Conservation (phyloP, 2,113 vertebrate species). For the Hipposideros armiger region DNA sequence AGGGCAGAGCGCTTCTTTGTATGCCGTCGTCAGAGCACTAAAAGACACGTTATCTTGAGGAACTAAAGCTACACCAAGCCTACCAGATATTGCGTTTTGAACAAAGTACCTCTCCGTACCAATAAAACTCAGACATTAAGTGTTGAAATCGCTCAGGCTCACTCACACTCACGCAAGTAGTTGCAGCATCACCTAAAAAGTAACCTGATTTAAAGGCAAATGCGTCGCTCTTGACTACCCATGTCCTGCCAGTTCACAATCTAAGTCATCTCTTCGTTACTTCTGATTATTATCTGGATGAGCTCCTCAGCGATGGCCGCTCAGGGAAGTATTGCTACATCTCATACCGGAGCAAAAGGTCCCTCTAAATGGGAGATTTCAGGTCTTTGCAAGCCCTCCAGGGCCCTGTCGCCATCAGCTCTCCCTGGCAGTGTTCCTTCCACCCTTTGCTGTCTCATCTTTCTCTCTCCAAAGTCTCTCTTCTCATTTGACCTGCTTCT, state of each 20-base stretch:
- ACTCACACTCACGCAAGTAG: background rate
- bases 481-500: background rate
- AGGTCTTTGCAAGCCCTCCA: background rate
- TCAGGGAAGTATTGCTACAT: rapidly evolving
- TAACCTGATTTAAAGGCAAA: background rate
- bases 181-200: background rate
- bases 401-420: background rate
- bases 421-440: background rate
- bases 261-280: rapidly evolving
- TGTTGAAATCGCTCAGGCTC: background rate
- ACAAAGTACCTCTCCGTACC: background rate
- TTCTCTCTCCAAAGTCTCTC: background rate
- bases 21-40: rapidly evolving
- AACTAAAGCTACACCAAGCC: background rate
- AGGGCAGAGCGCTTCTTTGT: background rate
- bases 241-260: background rate
- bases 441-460: background rate
- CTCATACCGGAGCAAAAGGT: background rate
- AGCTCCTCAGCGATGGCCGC: background rate
- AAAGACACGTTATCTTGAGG: background rate
- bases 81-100: background rate
- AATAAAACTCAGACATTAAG: background rate
- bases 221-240: rapidly evolving
- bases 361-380: background rate
- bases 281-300: background rate